Evolutionary conservation across 1,140 invertebrate species (phyloP), one percentile per base, ranked within the genome.

Genomic region (Xylocopa sonorina): DNA sequence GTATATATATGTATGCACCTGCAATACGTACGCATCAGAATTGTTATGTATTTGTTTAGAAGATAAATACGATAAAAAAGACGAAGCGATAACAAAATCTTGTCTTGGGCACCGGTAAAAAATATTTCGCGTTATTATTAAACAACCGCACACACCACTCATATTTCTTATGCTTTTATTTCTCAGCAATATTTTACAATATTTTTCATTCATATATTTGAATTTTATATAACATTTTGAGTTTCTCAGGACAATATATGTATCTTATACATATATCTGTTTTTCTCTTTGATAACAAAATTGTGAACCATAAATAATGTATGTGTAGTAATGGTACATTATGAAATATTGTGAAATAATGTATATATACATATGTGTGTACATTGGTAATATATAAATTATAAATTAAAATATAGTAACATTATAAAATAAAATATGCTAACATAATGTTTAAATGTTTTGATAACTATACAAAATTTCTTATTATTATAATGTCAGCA

Each of bases 11-110:
- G 41, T 16, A 4, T n/a, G 9, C 0, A 50, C 18, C 32, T 32
- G 1, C 24, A 16, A 67, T 41, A 78, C 75, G 16, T 71, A 78
- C 75, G 34, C 41, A 34, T n/a, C 21, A 46, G 41, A 73, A 55
- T 64, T 64, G 41, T 14, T 55, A 55, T 27, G 58, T 73, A 64
- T 71, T 18, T 51, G 43, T 34, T 68, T 68, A 1, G 43, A 60
- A 58, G 24, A 78, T 60, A 60, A 18, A 46, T 58, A 71, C 12
- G 43, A 14, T 43, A 12, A 7, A 34, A 53, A 64, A 63, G 9
- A 24, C 10, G 63, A 46, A 18, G 10, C 27, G n/a, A 46, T 18
- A 14, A 58, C 9, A 9, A 78, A 71, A 18, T 72, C 41, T 29
- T 63, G 68, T 57, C 29, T 63, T 16, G 50, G 41, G 38, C 43